phyloP scores from a whole-genome alignment of 2,113 vertebrate genomes.

The Capricornis sumatraensis region DNA sequence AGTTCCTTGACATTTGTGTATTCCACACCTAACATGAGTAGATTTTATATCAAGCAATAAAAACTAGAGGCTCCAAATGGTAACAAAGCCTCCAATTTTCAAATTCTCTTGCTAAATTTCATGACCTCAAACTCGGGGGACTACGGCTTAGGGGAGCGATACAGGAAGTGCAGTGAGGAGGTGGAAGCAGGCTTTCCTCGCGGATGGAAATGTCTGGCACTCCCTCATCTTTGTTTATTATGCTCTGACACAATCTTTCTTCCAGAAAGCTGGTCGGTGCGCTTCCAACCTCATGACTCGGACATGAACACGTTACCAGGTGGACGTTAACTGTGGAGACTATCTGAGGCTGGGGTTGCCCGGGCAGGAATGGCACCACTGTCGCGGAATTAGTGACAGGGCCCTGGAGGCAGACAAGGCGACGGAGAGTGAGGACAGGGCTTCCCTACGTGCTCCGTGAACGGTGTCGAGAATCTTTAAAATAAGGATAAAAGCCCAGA shows the following conservation, averaged over 20 bases:
- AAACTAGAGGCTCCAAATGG: constrained; percentile 39
- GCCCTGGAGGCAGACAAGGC: not conserved
- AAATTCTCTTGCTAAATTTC: constrained; percentile 39
- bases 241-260: not conserved
- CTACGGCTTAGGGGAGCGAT: not conserved
- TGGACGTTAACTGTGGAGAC: not conserved
- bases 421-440: not conserved
- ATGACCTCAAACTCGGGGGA: not conserved
- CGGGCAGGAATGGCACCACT: not conserved
- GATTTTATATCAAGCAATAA: constrained; percentile 51
- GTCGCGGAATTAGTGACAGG: not conserved
- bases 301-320: not conserved
- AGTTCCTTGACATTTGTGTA: constrained; percentile 48
- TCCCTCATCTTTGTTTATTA: constrained; percentile 5
- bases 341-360: not conserved
- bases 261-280: not conserved
- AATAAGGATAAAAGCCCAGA: constrained; percentile 7
- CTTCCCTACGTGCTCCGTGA: not conserved
- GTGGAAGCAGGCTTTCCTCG: not conserved
- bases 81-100: constrained; percentile 24
- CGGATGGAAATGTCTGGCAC: not conserved
- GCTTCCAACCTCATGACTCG: not conserved
- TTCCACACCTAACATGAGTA: constrained; percentile 52
- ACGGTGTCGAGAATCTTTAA: not conserved
- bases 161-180: constrained; percentile 12